Conservation (phyloP, 1,140 invertebrate genomes). For the Cataglyphis hispanica region DNA sequence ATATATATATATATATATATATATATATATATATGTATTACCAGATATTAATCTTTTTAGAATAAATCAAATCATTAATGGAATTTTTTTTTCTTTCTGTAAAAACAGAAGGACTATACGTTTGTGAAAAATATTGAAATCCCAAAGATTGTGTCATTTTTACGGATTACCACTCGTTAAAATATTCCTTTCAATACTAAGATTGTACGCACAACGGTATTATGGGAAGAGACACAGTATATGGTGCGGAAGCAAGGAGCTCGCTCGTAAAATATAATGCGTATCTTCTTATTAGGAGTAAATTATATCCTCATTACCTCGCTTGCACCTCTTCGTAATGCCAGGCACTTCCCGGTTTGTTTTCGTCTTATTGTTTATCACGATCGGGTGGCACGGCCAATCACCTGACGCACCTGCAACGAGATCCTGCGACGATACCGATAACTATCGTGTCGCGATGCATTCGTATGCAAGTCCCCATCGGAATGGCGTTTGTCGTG, state of each 20-base stretch:
- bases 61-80: too few relatives aligned
- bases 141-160: slow-evolving; percentile 45
- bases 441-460: slow-evolving; percentile 26
- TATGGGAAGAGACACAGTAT: slow-evolving; percentile 72
- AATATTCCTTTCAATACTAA: slow-evolving; percentile 76
- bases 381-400: slow-evolving; percentile 44
- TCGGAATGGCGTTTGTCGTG: slow-evolving; percentile 20
- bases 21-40: too few relatives aligned
- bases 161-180: slow-evolving; percentile 74
- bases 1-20: too few relatives aligned
- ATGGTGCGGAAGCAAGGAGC: slow-evolving; percentile 74
- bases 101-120: slow-evolving; percentile 14
- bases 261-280: slow-evolving; percentile 83
- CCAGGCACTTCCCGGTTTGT: neutral
- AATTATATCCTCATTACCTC: slow-evolving; percentile 83
- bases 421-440: slow-evolving; percentile 44
- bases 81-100: neutral
- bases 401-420: slow-evolving; percentile 52
- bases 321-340: slow-evolving; percentile 58
- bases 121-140: neutral
- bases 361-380: slow-evolving; percentile 58
- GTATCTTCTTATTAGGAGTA: slow-evolving; percentile 84
- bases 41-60: too few relatives aligned
- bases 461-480: neutral
- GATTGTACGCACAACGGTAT: slow-evolving; percentile 73